These are phyloP conservation scores for Percopsis omiscomaycus DNA, from an alignment of 2,797 vertebrate genomes.

Conservation along the genomic window DNA sequence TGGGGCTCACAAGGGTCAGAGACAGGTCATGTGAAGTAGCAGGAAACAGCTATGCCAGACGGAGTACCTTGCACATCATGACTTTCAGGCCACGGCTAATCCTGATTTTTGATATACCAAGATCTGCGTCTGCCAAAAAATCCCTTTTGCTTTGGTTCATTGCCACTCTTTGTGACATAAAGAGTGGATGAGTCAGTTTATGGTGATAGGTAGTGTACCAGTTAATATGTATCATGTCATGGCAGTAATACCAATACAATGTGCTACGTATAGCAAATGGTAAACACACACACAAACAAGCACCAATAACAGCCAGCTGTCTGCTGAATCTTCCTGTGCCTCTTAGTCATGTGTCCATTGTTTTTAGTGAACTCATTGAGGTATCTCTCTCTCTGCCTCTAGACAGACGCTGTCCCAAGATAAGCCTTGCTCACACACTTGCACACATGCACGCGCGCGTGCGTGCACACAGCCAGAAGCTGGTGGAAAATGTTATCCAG, in stretches of 20 bases:
- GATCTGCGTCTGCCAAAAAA: not conserved
- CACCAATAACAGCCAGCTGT: slow-evolving; percentile 67
- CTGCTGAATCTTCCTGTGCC: slow-evolving; percentile 70
- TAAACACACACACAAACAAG: slow-evolving; percentile 42
- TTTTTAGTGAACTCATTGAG: slow-evolving; percentile 68
- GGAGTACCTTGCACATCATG: slow-evolving; percentile 18
- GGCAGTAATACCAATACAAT: slow-evolving; percentile 22
- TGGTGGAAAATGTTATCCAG: slow-evolving; percentile 29
- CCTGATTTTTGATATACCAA: slow-evolving; percentile 11
- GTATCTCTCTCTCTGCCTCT: slow-evolving; percentile 54
- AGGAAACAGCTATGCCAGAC: slow-evolving; percentile 49
- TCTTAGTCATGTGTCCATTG: slow-evolving; percentile 75
- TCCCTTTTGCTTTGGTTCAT: not conserved
- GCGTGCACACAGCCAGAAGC: slow-evolving; percentile 21
- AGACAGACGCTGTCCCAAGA: slow-evolving; percentile 55
- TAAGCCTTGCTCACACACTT: slow-evolving; percentile 56
- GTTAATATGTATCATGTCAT: slow-evolving; percentile 4
- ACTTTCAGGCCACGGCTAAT: slow-evolving; percentile 15
- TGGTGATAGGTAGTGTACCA: not conserved
- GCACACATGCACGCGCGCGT: not conserved
- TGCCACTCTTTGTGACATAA: not conserved
- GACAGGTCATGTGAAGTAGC: slow-evolving; percentile 53
- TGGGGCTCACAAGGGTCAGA: slow-evolving; percentile 48
- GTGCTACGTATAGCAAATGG: slow-evolving; percentile 34
- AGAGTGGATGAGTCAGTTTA: not conserved